A percentile compares a stretch with the other conserved stretches of the same genome.
Evolutionary conservation across 2,797 vertebrate genomes (phyloP).

Genomic region (Danionella dracula): DNA sequence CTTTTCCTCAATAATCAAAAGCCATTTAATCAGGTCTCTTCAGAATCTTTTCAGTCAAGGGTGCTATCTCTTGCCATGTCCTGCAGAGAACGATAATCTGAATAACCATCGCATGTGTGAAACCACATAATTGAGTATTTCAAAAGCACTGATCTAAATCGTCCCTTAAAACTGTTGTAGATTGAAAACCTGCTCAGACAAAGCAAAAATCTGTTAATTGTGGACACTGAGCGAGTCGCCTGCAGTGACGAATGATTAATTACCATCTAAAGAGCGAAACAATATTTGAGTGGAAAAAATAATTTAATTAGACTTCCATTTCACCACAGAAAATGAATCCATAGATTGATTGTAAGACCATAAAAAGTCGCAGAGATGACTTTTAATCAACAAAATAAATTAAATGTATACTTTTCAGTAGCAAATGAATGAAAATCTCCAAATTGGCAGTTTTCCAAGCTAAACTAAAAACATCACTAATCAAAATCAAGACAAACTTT

Average conservation of each 20-base stretch:
- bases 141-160: slow-evolving; percentile 3
- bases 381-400: no score
- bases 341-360: not conserved
- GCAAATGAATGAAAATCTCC: no score
- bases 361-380: no score
- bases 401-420: no score
- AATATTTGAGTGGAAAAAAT: not conserved
- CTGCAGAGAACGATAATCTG: not conserved
- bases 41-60: no score
- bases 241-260: slow-evolving; percentile 22
- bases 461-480: no score
- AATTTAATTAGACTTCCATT: not conserved
- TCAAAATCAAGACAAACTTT: no score
- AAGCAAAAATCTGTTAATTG: slow-evolving; percentile 2
- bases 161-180: not conserved
- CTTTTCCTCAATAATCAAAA: no score
- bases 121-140: slow-evolving; percentile 2
- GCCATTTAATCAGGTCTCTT: no score
- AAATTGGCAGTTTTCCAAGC: no score
- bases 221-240: not conserved
- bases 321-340: not conserved
- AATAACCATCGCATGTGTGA: slow-evolving; percentile 3
- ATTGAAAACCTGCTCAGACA: not conserved
- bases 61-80: not conserved
- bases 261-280: slow-evolving; percentile 19